Base-by-base conservation (phyloP, 2,797 vertebrate species). In the Crenuchus spilurus region DNA sequence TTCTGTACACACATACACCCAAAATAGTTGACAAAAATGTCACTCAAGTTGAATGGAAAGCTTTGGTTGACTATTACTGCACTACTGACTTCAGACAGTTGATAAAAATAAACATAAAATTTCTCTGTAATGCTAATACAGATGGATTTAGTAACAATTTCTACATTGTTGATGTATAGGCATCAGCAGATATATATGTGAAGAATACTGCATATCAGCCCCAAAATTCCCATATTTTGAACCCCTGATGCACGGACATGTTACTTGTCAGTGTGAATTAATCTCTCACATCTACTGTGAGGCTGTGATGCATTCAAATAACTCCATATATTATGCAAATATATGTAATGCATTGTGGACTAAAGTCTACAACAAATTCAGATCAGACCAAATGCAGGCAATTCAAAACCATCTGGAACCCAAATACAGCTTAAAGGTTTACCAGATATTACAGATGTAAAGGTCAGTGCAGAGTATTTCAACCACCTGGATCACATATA, bases 361-460 rank as follows among this genome's bases (percentile, higher is more conserved):
- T 22, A 22, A 11, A 60, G 3, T 9, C 4, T 18, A 22, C 33
- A 57, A 8, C 6, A n/a, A 20, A 7, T 31, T 31, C 52, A 31
- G 13, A 31, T 31, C 28, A 1, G 4, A 7, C 3, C 18, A 26
- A 26, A 46, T 35, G 26, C 8, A 16, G 24, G 8, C 7, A 24
- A 2, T 51, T 67, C n/a, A 16, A 48, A 26, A n/a, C 18, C 9
- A 26, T 48, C 16, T 58, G 37, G 28, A 57, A 9, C 44, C 11
- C 10, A 35, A 51, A 6, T n/a, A 20, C 46, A 24, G 26, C n/a
- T 26, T 30, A 60, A 67, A 44, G 6, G 26, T 22, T 9, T 61
- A 13, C 33, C 44, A 51, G 24, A 58, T 61, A 35, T 35, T 69
- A 24, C 24, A 44, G 42, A 74, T 2, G 54, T 41, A 51, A 41